A percentile compares a stretch with the other conserved stretches of the same genome.
Conservation (phyloP, 2,888 invertebrate genomes). For the Venusia cambrica region DNA sequence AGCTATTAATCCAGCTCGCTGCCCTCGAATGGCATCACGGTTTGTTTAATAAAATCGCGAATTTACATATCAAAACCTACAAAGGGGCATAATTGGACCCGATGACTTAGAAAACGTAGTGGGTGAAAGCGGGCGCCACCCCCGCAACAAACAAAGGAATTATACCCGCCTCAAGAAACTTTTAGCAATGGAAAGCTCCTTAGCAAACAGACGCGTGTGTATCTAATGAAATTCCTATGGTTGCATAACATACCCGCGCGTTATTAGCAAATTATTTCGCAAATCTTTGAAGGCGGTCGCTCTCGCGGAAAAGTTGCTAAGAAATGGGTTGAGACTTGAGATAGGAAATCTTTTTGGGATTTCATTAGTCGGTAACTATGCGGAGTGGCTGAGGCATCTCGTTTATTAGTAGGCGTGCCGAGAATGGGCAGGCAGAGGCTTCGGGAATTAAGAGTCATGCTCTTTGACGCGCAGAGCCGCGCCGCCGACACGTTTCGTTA, state of each 20-base stretch:
- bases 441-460: conserved; percentile 76
- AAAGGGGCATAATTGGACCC: conserved; percentile 82
- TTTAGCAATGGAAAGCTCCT: conserved; percentile 82
- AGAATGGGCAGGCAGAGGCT: conserved; percentile 78
- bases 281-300: conserved; percentile 80
- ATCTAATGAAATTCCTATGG: conserved; percentile 82
- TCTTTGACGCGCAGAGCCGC: conserved; percentile 67
- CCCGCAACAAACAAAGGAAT: conserved; percentile 80
- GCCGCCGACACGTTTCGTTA: conserved; percentile 73
- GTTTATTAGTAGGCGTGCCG: conserved; percentile 79
- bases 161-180: conserved; percentile 82
- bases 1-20: conserved; percentile 80
- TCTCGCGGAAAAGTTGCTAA: conserved; percentile 80
- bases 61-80: conserved; percentile 82
- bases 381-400: conserved; percentile 73
- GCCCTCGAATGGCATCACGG: conserved; percentile 79
- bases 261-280: conserved; percentile 80
- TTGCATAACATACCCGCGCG: conserved; percentile 80
- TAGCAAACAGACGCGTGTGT: conserved; percentile 81
- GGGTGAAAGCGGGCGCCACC: conserved; percentile 69
- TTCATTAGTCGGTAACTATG: conserved; percentile 80
- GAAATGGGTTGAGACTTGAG: conserved; percentile 81
- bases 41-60: conserved; percentile 81
- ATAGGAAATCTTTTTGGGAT: conserved; percentile 76
- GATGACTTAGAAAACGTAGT: conserved; percentile 81